phyloP scores from a whole-genome alignment of 2,113 vertebrate genomes.

The Xiphophorus couchianus region DNA sequence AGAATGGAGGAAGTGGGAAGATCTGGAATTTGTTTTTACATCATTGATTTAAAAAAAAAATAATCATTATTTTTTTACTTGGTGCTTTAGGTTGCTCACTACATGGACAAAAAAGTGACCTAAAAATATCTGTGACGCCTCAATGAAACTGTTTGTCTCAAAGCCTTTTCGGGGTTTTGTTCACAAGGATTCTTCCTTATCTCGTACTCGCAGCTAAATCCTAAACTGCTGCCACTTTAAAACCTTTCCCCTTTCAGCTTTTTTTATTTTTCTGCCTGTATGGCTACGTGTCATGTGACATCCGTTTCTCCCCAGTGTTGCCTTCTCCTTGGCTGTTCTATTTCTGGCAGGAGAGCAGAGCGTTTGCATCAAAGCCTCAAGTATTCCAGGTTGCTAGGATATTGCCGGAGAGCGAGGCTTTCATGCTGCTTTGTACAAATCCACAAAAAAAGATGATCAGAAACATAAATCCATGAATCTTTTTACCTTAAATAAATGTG shows the following conservation, averaged over 20 bases:
- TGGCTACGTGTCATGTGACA: slow-evolving; percentile 50
- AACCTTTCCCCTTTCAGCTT: slow-evolving; percentile 16
- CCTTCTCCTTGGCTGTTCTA: slow-evolving; percentile 64
- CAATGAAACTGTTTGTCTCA: not conserved
- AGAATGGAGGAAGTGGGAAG: slow-evolving; percentile 10
- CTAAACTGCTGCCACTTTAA: slow-evolving; percentile 26
- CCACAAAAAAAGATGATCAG: not conserved
- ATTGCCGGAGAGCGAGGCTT: slow-evolving; percentile 37
- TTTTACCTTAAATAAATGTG: slow-evolving; percentile 18
- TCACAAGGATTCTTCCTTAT: slow-evolving; percentile 20
- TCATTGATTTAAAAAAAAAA: too few species aligned
- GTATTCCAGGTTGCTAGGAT: slow-evolving; percentile 73
- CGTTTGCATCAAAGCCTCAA: slow-evolving; percentile 60
- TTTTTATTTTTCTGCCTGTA: slow-evolving; percentile 5
- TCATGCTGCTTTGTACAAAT: slow-evolving; percentile 47
- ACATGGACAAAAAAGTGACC: not conserved
- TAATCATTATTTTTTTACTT: slow-evolving; percentile 21
- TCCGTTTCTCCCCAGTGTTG: slow-evolving; percentile 31
- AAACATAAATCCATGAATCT: not conserved
- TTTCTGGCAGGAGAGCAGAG: slow-evolving; percentile 67
- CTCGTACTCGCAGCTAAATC: slow-evolving; percentile 8
- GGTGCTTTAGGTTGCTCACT: not conserved
- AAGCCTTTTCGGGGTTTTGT: slow-evolving; percentile 5
- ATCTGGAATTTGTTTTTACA: not conserved
- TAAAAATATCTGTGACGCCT: slow-evolving; percentile 13